Evolutionary conservation across 30 jellyfish, hydroid and myxozoan species (phyloP).

Genomic region (Mastigias papua): DNA sequence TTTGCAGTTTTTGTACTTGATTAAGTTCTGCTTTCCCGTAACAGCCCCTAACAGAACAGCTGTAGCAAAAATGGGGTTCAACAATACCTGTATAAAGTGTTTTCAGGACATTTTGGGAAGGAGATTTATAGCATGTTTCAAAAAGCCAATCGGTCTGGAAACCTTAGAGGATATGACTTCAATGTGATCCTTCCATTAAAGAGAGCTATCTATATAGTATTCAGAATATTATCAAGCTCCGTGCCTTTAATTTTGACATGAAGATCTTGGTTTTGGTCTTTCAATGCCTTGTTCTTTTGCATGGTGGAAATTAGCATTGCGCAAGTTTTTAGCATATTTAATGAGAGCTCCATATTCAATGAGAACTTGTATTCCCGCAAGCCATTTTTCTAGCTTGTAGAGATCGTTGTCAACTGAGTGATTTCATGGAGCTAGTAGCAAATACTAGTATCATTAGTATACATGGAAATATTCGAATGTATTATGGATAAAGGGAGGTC

Average conservation of each 20-base stretch:
- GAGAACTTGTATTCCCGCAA: slow-evolving; percentile 5
- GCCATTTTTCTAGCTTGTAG: slow-evolving; percentile 29
- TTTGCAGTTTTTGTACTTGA: slow-evolving; percentile 55
- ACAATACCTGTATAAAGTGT: slow-evolving; percentile 59
- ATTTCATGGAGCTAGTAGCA: neutral
- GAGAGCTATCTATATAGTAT: slow-evolving; percentile 7
- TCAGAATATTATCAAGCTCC: slow-evolving; percentile 4
- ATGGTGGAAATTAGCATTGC: slow-evolving; percentile 33
- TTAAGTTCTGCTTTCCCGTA: slow-evolving; percentile 14
- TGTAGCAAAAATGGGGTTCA: slow-evolving; percentile 56
- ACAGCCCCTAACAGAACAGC: slow-evolving; percentile 66
- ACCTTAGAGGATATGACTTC: slow-evolving; percentile 39
- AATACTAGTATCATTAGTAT: slow-evolving; percentile 13
- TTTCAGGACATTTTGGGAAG: slow-evolving; percentile 37
- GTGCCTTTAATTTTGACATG: slow-evolving; percentile 4
- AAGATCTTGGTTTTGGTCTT: neutral
- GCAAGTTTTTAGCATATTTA: slow-evolving; percentile 31
- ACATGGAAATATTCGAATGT: no score
- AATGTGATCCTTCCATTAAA: slow-evolving; percentile 43
- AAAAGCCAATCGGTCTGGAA: slow-evolving; percentile 59
- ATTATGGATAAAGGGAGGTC: no score
- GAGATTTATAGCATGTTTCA: slow-evolving; percentile 34
- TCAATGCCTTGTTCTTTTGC: slow-evolving; percentile 5
- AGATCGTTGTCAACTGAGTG: slow-evolving; percentile 39
- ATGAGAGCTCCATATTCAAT: slow-evolving; percentile 18